Percentiles rank a stretch among this genome's conserved stretches.
These are phyloP conservation scores for Leptura quadrifasciata DNA, from an alignment of 2,888 invertebrate genomes.

Conservation along the genomic window DNA sequence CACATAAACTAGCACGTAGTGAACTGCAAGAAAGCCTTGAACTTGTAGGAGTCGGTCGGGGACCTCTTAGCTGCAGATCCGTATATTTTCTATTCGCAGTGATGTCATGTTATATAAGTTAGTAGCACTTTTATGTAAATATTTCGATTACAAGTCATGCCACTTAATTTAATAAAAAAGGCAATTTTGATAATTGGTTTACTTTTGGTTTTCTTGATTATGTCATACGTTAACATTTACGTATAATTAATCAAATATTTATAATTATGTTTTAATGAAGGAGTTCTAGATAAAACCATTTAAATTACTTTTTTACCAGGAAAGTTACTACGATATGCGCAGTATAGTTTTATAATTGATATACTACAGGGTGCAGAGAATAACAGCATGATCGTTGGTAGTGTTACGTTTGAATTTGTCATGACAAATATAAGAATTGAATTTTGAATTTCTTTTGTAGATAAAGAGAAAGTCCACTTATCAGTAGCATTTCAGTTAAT, in stretches of 20 bases:
- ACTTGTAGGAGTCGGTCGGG: slow-evolving; percentile 15
- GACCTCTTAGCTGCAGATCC: neutral
- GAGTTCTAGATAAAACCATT: neutral
- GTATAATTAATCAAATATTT: neutral
- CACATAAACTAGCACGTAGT: slow-evolving; percentile 2
- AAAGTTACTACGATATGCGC: neutral
- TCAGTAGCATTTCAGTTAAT: no score
- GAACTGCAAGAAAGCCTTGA: slow-evolving; percentile 25
- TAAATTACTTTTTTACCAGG: neutral
- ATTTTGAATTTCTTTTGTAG: no score
- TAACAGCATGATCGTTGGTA: no score
- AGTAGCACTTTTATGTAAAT: neutral
- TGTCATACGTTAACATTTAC: neutral
- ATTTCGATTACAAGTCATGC: neutral
- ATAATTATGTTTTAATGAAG: neutral
- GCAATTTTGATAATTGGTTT: neutral
- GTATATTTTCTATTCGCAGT: neutral
- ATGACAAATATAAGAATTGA: no score
- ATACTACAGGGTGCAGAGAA: no score
- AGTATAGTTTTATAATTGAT: neutral
- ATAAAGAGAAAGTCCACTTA: no score
- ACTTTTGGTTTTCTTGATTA: neutral
- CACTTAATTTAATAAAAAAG: neutral
- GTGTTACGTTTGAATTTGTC: no score
- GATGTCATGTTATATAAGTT: neutral